These are phyloP conservation scores for Myotis pilosus DNA, from an alignment of 2,797 vertebrate species.

Conservation along the genomic window DNA sequence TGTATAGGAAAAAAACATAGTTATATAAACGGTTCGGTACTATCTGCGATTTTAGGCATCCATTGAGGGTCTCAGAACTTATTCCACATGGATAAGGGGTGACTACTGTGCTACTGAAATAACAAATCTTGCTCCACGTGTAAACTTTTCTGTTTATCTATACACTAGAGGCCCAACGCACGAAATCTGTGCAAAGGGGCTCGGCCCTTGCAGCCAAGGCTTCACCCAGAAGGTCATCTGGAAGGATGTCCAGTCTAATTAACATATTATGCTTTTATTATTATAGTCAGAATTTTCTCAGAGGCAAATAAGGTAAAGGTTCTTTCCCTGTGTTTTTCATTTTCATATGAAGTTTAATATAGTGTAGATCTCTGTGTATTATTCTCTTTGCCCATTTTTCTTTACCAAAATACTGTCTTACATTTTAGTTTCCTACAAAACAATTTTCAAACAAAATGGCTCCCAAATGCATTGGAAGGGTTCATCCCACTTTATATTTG, in stretches of 20 bases:
- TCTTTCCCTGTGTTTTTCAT: neutral
- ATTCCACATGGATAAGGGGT: neutral
- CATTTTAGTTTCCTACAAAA: constrained; percentile 3
- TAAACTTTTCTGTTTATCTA: neutral
- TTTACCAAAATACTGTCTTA: neutral
- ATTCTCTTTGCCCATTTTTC: neutral
- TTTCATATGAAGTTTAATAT: constrained; percentile 48
- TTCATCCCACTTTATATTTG: neutral
- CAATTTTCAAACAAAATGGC: constrained; percentile 28
- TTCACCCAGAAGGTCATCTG: too few species aligned
- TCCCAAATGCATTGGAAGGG: neutral
- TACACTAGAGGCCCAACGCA: neutral
- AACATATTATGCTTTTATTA: too few species aligned
- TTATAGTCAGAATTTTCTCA: constrained; percentile 17
- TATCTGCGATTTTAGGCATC: neutral
- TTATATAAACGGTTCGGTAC: neutral
- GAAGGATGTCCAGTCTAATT: too few species aligned
- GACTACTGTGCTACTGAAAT: neutral
- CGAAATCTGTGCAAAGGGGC: too few species aligned
- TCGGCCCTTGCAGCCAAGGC: too few species aligned
- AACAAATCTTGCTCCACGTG: neutral
- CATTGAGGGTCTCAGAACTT: neutral
- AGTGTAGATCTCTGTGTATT: neutral
- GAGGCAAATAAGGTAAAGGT: neutral
- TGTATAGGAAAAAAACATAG: neutral